Conservation (phyloP, 1,140 invertebrate genomes). For the Brachionus angularis region DNA sequence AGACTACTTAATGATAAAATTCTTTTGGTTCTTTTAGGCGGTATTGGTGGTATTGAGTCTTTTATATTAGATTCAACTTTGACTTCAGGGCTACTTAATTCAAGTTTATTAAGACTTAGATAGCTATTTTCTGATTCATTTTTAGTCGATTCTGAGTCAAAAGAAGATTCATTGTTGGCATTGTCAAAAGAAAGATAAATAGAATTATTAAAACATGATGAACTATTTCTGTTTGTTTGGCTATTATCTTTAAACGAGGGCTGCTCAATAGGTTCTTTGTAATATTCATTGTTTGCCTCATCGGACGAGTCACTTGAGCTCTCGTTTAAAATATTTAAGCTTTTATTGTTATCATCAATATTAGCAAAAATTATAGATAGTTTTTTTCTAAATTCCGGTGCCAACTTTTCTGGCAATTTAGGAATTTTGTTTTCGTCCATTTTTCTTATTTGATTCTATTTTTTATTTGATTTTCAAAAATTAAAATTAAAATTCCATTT, state of each 20-base stretch:
- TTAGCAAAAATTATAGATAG: conserved; percentile 14
- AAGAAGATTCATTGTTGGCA: neutral
- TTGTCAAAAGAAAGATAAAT: neutral
- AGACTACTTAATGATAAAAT: neutral
- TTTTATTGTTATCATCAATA: no score
- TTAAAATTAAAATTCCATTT: no score
- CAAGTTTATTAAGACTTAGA: conserved; percentile 4
- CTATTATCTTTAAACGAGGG: neutral
- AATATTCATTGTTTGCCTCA: neutral
- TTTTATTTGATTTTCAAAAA: no score
- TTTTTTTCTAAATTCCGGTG: conserved; percentile 6
- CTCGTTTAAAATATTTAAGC: no score
- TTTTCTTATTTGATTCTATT: no score
- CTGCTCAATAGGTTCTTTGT: conserved; percentile 2
- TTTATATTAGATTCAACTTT: neutral
- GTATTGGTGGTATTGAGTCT: neutral
- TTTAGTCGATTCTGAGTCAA: neutral
- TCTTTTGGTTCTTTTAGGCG: conserved; percentile 16
- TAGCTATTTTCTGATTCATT: conserved; percentile 3
- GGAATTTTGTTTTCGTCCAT: neutral
- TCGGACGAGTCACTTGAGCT: neutral
- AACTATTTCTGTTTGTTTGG: neutral
- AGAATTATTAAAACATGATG: conserved; percentile 3
- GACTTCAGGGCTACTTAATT: neutral
- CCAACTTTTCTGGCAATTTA: neutral